These are phyloP conservation scores for Agrypnus murinus DNA, from an alignment of 2,888 invertebrate species.

Conservation along the genomic window DNA sequence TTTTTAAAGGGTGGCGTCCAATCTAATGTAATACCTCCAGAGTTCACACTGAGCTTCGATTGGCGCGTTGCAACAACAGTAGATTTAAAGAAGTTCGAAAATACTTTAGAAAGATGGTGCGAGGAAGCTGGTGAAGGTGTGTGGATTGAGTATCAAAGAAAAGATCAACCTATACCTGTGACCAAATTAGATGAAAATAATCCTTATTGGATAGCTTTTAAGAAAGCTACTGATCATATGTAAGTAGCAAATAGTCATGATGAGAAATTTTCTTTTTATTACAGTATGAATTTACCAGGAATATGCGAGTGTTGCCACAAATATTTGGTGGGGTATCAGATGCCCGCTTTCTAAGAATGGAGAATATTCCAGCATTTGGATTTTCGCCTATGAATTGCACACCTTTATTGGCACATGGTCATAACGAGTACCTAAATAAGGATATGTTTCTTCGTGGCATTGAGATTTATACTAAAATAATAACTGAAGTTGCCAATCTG, in stretches of 20 bases:
- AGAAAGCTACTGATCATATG: slow-evolving; percentile 71
- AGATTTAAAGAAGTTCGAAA: slow-evolving; percentile 77
- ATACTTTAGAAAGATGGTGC: slow-evolving; percentile 69
- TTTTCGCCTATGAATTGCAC: not conserved
- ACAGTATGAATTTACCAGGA: not conserved
- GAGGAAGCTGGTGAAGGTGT: slow-evolving; percentile 77
- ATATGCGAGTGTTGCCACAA: not conserved
- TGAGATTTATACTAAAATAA: not conserved
- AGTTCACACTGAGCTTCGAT: slow-evolving; percentile 84
- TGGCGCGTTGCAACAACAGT: slow-evolving; percentile 80
- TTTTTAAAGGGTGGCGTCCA: slow-evolving; percentile 88
- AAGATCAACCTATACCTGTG: slow-evolving; percentile 71
- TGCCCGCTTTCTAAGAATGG: not conserved
- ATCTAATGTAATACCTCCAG: slow-evolving; percentile 91
- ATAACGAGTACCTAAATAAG: slow-evolving; percentile 1
- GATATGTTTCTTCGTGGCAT: slow-evolving; percentile 4
- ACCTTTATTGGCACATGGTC: not conserved
- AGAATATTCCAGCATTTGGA: not conserved
- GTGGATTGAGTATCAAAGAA: slow-evolving; percentile 73
- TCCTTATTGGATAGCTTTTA: slow-evolving; percentile 78
- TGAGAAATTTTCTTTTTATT: too few relatives aligned
- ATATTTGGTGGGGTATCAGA: not conserved
- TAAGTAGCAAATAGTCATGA: slow-evolving; percentile 61
- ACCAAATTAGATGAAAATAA: slow-evolving; percentile 75
- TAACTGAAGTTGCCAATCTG: not conserved